Evolutionary conservation across 37 sponge, comb jelly and placozoan genomes (phyloP), one percentile per base, ranked within the genome.

Genomic region (Cliona cf. orientalis): DNA sequence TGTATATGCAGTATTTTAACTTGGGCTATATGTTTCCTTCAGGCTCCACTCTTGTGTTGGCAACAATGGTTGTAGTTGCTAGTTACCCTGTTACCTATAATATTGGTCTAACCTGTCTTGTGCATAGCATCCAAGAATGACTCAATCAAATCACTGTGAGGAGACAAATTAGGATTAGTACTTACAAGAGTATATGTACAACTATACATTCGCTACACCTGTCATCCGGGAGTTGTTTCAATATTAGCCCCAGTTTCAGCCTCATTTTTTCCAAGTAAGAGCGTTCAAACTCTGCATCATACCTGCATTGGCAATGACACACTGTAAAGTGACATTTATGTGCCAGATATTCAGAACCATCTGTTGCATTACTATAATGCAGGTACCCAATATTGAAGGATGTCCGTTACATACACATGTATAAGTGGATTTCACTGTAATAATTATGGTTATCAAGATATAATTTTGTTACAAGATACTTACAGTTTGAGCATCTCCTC

Each of bases 61-160:
- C n/a, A n/a, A n/a, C n/a, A n/a, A n/a, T n/a, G n/a, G n/a, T n/a
- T n/a, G n/a, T n/a, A n/a, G n/a, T n/a, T n/a, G n/a, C n/a, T n/a
- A n/a, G n/a, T n/a, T n/a, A n/a, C n/a, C n/a, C n/a, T n/a, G n/a
- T n/a, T n/a, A n/a, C n/a, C n/a, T n/a, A n/a, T n/a, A n/a, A 39
- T 2, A 58, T 23, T 46, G 17, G 2, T n/a, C 73, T 41, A 35
- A 88, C 89, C 90, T 59, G 96, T 95, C 42, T 70, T 82, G 36
- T 95, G 92, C 92, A 95, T 89, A 0, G 90, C 80, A 3, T 95
- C 93, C 39, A 95, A 38, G 2, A 95, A 65, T 7, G 79, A 46
- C 33, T 92, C 86, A 0, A 92, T 46, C 53, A 95, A 72, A 34
- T 89, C 87, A 60, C 83, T 86, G 67, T 14, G 63, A 5, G 5